Evolutionary conservation across 2,113 vertebrate genomes (phyloP).

Genomic region (Sceloporus tristichus): DNA sequence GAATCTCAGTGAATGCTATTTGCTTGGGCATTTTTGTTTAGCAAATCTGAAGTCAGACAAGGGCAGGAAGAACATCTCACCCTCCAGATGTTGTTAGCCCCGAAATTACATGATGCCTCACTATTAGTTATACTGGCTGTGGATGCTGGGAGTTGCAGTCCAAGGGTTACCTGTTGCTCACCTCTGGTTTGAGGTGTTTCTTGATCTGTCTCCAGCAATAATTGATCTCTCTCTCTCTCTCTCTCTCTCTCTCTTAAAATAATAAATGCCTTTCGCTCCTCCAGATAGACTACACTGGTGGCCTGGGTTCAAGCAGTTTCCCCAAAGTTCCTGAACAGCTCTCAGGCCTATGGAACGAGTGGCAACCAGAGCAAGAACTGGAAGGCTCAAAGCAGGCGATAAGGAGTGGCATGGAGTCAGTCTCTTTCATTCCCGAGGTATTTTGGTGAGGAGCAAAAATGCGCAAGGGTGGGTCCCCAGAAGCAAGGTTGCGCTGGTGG

Average conservation of each 20-base stretch:
- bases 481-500: too few relatives aligned
- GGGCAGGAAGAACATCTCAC: too few relatives aligned
- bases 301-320: neutral
- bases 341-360: neutral
- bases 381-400: accelerated
- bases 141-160: neutral
- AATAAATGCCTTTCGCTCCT: neutral
- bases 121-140: neutral
- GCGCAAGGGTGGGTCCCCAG: too few relatives aligned
- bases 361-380: accelerated
- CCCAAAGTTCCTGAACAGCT: neutral
- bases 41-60: neutral
- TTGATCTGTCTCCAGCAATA: neutral
- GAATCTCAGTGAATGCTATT: too few relatives aligned
- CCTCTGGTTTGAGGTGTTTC: neutral
- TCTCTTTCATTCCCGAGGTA: slow-evolving; percentile 26
- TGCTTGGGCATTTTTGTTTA: neutral
- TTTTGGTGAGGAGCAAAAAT: too few relatives aligned
- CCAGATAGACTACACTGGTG: neutral
- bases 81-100: too few relatives aligned
- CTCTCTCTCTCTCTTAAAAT: neutral
- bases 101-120: too few relatives aligned
- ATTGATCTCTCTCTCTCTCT: neutral
- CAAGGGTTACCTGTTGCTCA: neutral
- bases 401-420: accelerated